A percentile compares a stretch with the other conserved stretches of the same genome.
Conservation (phyloP, 2,888 invertebrate species). For the Phalera bucephala region DNA sequence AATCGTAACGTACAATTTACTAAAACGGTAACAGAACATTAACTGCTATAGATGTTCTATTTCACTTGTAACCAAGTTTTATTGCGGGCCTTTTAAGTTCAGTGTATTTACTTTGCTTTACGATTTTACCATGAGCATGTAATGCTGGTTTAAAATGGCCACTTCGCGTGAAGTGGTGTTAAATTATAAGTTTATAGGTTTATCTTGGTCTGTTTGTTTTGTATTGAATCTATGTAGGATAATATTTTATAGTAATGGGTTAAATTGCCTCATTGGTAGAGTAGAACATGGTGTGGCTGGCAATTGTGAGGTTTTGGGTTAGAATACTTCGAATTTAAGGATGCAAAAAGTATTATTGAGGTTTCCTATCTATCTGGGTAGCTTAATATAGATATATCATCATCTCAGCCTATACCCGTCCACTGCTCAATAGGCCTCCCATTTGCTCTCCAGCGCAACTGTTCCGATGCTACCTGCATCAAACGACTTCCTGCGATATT, state of each 20-base stretch:
- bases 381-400: too few relatives aligned
- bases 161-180: background rate
- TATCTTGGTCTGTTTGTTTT: background rate
- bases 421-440: too few relatives aligned
- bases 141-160: background rate
- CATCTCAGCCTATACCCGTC: too few relatives aligned
- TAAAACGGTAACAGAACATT: background rate
- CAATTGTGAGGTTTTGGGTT: too few relatives aligned
- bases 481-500: too few relatives aligned
- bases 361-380: too few relatives aligned
- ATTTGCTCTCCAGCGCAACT: too few relatives aligned
- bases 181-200: background rate
- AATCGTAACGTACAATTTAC: background rate
- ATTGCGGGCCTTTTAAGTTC: constrained; percentile 3
- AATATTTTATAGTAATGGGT: background rate
- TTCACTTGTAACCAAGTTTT: constrained; percentile 2
- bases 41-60: constrained; percentile 3
- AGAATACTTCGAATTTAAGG: too few relatives aligned
- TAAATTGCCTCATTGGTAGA: too few relatives aligned
- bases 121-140: background rate
- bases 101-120: background rate
- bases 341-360: too few relatives aligned
- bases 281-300: too few relatives aligned
- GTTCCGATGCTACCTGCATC: too few relatives aligned
- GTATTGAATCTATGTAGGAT: background rate